These are phyloP conservation scores for Miichthys miiuy DNA, from an alignment of 2,797 vertebrate species.

Conservation along the genomic window DNA sequence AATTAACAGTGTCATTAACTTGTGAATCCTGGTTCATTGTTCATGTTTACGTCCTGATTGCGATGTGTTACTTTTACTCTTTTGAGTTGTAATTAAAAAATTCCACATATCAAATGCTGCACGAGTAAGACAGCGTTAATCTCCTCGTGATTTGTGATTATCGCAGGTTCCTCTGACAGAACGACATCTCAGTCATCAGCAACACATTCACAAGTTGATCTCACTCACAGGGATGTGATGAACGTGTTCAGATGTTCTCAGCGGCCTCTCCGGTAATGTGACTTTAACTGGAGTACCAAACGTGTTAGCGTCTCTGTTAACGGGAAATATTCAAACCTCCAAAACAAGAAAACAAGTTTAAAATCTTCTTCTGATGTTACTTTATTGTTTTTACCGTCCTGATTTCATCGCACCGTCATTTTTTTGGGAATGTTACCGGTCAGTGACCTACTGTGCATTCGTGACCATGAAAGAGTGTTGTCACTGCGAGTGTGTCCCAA, in stretches of 20 bases:
- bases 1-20: conserved; percentile 30
- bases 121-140: conserved; percentile 2
- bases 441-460: background rate
- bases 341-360: background rate
- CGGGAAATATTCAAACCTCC: background rate
- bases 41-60: background rate
- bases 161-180: background rate
- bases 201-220: conserved; percentile 13
- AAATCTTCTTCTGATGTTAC: background rate
- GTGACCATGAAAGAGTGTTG: background rate
- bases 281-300: background rate
- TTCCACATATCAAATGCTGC: too few relatives aligned
- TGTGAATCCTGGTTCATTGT: conserved; percentile 22
- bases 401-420: background rate
- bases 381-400: background rate
- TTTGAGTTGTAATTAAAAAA: background rate
- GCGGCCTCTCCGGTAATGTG: background rate
- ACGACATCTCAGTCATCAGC: conserved; percentile 13
- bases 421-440: background rate
- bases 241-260: background rate
- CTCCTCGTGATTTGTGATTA: background rate
- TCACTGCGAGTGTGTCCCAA: background rate
- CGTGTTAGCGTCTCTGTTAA: too few relatives aligned
- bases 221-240: background rate
- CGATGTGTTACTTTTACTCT: background rate